Percentiles rank a stretch among this genome's conserved stretches.
Evolutionary conservation across 1,140 invertebrate species (phyloP).

Genomic region (Drosophila nebulosa): DNA sequence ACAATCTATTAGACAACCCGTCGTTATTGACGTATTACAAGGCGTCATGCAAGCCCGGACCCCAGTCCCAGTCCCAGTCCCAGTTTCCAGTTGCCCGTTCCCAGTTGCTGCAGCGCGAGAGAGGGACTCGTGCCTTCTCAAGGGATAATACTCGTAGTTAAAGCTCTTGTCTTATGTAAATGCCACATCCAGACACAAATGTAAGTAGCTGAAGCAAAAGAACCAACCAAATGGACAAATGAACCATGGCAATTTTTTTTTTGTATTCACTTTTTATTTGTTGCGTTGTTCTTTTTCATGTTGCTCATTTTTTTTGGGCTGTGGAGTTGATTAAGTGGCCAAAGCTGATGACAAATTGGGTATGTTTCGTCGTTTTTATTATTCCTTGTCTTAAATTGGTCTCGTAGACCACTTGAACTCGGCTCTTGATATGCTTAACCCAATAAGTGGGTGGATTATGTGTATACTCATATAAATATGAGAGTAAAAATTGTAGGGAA

Average conservation of each 20-base stretch:
- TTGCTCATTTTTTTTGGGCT: background rate
- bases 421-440: slow-evolving; percentile 36
- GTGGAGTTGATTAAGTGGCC: slow-evolving; percentile 52
- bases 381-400: slow-evolving; percentile 53
- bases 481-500: slow-evolving; percentile 37
- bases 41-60: slow-evolving; percentile 63
- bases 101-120: background rate
- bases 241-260: slow-evolving; percentile 58
- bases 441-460: slow-evolving; percentile 25
- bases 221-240: slow-evolving; percentile 39
- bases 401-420: slow-evolving; percentile 68
- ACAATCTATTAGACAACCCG: slow-evolving; percentile 76
- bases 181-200: slow-evolving; percentile 9
- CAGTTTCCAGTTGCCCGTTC: background rate
- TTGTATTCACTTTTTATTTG: slow-evolving; percentile 8
- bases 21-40: slow-evolving; percentile 75
- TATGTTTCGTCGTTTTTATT: slow-evolving; percentile 12
- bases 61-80: background rate
- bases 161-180: slow-evolving; percentile 51
- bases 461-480: slow-evolving; percentile 6
- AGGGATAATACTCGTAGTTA: slow-evolving; percentile 49
- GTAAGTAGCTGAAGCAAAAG: background rate
- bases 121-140: slow-evolving; percentile 37
- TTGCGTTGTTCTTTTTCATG: background rate
- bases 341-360: slow-evolving; percentile 73